A percentile compares a stretch with the other conserved stretches of the same genome.
These are phyloP conservation scores for Ammodytes marinus DNA, from an alignment of 2,113 vertebrate genomes.

Conservation along the genomic window DNA sequence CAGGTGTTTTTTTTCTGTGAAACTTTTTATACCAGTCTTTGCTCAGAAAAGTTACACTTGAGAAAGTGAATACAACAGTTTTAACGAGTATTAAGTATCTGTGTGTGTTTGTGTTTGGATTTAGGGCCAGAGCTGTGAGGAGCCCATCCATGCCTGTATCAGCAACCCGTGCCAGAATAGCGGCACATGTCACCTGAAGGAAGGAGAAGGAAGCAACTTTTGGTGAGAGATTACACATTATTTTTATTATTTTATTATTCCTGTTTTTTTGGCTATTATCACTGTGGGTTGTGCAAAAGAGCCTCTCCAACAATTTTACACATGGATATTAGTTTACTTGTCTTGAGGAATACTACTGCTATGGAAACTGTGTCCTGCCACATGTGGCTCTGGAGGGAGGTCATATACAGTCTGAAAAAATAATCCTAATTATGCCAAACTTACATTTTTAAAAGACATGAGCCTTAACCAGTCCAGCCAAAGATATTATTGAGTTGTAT, in stretches of 20 bases:
- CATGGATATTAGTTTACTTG: neutral
- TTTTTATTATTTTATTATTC: neutral
- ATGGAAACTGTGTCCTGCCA: neutral
- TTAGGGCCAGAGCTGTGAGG: slow-evolving; percentile 95
- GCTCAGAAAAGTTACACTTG: neutral
- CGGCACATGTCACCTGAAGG: slow-evolving; percentile 96
- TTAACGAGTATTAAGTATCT: neutral
- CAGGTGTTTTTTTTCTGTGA: neutral
- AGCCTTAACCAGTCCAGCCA: neutral
- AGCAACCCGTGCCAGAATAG: slow-evolving; percentile 93
- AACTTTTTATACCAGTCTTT: neutral
- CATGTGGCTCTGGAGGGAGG: neutral
- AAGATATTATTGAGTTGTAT: neutral
- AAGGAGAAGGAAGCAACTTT: slow-evolving; percentile 93
- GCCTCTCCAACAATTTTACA: neutral
- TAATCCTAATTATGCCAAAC: neutral
- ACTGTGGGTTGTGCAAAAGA: neutral
- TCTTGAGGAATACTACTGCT: neutral
- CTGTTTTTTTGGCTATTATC: neutral
- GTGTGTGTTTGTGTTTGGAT: slow-evolving; percentile 37
- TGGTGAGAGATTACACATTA: slow-evolving; percentile 85
- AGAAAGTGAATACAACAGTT: neutral
- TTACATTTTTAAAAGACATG: neutral
- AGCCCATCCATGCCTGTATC: slow-evolving; percentile 95
- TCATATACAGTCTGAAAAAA: neutral